These are phyloP conservation scores for Lysandra coridon DNA, from an alignment of 2,888 invertebrate genomes.

Conservation along the genomic window DNA sequence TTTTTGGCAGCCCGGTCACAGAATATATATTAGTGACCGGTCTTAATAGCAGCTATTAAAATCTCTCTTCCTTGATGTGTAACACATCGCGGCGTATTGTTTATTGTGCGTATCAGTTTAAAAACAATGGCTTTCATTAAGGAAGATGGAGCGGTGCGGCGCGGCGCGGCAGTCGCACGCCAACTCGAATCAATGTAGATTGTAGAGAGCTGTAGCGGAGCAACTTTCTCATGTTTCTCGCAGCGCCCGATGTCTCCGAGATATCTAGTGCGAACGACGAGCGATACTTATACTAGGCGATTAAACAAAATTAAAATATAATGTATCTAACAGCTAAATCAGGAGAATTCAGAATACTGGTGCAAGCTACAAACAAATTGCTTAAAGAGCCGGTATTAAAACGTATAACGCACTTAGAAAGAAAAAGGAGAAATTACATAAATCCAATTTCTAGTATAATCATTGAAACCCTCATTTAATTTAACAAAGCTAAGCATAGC, in stretches of 20 bases:
- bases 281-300: neutral
- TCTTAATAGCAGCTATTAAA: neutral
- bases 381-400: too few relatives aligned
- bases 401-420: too few relatives aligned
- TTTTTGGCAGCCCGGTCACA: too few relatives aligned
- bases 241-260: constrained; percentile 49
- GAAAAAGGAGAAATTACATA: too few relatives aligned
- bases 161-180: constrained; percentile 17
- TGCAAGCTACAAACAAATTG: too few relatives aligned
- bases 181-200: constrained; percentile 47
- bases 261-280: constrained; percentile 38
- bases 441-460: too few relatives aligned
- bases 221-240: constrained; percentile 72
- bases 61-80: neutral
- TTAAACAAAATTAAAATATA: neutral
- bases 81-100: neutral
- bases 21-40: too few relatives aligned
- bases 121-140: constrained; percentile 22
- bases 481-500: too few relatives aligned
- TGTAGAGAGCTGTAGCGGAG: constrained; percentile 63
- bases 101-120: constrained; percentile 21
- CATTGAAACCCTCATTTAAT: too few relatives aligned
- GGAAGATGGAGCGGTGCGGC: constrained; percentile 46
- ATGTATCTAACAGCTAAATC: too few relatives aligned
- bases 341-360: too few relatives aligned